phyloP scores from a whole-genome alignment of 2,888 invertebrate genomes.

The Ametastegia equiseti region DNA sequence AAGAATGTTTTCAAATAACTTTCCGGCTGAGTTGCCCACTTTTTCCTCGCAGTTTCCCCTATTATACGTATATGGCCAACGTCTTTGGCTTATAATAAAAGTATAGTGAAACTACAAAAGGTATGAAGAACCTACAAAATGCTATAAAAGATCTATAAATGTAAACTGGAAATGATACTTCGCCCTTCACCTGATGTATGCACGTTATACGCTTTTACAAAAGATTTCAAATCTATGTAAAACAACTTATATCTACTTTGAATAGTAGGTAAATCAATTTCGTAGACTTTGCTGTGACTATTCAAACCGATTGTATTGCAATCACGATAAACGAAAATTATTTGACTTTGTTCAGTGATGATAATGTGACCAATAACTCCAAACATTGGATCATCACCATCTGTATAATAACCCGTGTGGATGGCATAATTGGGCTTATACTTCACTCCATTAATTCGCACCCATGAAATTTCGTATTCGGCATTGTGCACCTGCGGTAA shows the following conservation, averaged over 20 bases:
- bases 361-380: neutral
- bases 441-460: neutral
- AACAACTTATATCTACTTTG: neutral
- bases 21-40: too few relatives aligned
- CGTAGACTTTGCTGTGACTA: neutral
- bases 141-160: neutral
- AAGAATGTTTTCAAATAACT: too few relatives aligned
- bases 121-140: neutral
- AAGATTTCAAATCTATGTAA: neutral
- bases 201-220: neutral
- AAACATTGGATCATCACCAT: neutral
- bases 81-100: neutral
- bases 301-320: neutral
- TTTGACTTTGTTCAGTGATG: neutral
- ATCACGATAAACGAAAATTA: neutral
- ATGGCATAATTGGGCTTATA: neutral
- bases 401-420: neutral
- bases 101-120: neutral
- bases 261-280: neutral
- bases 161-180: neutral
- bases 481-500: neutral
- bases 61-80: too few relatives aligned
- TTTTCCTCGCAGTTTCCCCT: too few relatives aligned
- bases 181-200: neutral
- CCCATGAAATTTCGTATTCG: neutral